Conservation (phyloP, 2,888 invertebrate genomes). For the Gymnosoma rotundatum region DNA sequence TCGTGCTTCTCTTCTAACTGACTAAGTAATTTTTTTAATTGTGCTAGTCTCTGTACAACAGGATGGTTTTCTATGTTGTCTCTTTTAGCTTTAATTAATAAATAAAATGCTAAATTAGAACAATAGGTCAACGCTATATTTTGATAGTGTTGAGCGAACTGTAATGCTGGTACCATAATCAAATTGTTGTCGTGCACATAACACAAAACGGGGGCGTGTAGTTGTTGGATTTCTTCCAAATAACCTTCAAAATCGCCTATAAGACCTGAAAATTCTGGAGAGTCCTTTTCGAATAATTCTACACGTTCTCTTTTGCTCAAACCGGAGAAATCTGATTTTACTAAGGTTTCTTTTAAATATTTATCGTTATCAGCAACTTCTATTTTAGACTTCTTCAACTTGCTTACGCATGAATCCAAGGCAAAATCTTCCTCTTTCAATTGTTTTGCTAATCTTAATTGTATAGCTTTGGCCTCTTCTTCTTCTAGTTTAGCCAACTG, state of each 20-base stretch:
- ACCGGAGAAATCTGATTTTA: slow-evolving; percentile 90
- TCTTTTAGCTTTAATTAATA: slow-evolving; percentile 91
- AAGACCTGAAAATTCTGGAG: slow-evolving; percentile 92
- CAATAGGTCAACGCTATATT: slow-evolving; percentile 90
- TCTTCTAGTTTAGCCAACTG: slow-evolving; percentile 91
- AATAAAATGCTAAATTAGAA: slow-evolving; percentile 92
- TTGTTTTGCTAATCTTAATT: slow-evolving; percentile 89
- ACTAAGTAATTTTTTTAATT: slow-evolving; percentile 89
- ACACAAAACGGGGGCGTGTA: slow-evolving; percentile 87
- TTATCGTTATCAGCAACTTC: background rate
- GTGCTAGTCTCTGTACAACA: slow-evolving; percentile 91
- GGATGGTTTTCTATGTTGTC: slow-evolving; percentile 91
- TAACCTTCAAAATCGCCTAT: slow-evolving; percentile 90
- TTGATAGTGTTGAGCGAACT: slow-evolving; percentile 88
- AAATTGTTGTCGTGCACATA: slow-evolving; percentile 85
- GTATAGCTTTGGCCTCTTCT: slow-evolving; percentile 91
- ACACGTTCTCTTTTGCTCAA: slow-evolving; percentile 89
- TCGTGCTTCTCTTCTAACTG: slow-evolving; percentile 88
- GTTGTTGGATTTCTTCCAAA: slow-evolving; percentile 86
- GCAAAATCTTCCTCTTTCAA: slow-evolving; percentile 90
- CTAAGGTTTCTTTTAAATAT: slow-evolving; percentile 78
- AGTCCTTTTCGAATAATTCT: slow-evolving; percentile 90
- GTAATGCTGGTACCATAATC: slow-evolving; percentile 86
- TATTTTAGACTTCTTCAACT: slow-evolving; percentile 79
- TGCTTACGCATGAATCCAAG: slow-evolving; percentile 81